Base-by-base conservation (phyloP, 2,888 invertebrate species). In the Gastrophysa polygoni region DNA sequence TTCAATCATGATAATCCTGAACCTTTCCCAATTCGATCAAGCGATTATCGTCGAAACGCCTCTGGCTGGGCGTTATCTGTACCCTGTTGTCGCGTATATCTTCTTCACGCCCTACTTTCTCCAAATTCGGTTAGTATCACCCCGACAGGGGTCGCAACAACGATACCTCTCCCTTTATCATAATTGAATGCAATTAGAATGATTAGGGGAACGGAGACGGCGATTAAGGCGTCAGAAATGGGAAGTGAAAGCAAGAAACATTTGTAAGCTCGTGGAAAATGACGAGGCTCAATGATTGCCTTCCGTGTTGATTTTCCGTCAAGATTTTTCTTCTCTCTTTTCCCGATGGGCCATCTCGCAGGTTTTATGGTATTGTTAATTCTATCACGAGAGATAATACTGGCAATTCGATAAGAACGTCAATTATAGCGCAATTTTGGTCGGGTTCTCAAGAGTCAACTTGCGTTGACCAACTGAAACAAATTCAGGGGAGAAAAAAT, bases 81-180 rank as follows among this genome's bases (percentile, higher is more conserved):
- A 59, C 56, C 56, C 16, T 38, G 7, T 28, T 16, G 51, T 46
- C 46, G 28, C 50, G 24, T 32, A 38, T 46, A 46, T 34, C 59
- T 59, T 47, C 63, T 63, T 63, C 59, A 51, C 59, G 59, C 59
- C 63, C 56, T 59, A 59, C 38, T 63, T 63, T 54, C 56, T 48
- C 17, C 57, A 57, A 63, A 63, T 59, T 63, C 51, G 63, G 63
- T 18, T 54, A 57, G 29, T 38, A 16, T 24, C 24, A 24, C 21
- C n/a, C 17, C 20, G 47, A 18, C 17, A 21, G 56, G 48, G 16
- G 34, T n/a, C n/a, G 29, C 21, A n/a, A 38, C 10, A 20, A 32
- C 20, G 47, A 32, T 16, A 17, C 17, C 29, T 47, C n/a, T 32
- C 48, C 32, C 50, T 60, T 48, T 50, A 44, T 49, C 55, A 56